phyloP scores from a whole-genome alignment of 2,888 invertebrate genomes.

The Nasonovia ribisnigri region DNA sequence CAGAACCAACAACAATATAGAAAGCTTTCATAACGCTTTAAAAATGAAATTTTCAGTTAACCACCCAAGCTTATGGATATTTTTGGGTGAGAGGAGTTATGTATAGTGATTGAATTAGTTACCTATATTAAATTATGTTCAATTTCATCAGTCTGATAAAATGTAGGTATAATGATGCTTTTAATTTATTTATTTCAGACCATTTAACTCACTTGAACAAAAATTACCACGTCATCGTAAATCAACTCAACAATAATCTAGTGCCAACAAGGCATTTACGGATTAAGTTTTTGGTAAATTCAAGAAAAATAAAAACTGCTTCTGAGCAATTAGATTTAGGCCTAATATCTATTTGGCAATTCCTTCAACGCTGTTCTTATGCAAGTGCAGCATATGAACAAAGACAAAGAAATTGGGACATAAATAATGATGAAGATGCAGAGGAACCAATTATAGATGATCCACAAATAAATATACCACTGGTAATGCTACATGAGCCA shows the following conservation, averaged over 20 bases:
- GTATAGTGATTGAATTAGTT: not conserved
- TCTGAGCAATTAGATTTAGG: not conserved
- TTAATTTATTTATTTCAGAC: not conserved
- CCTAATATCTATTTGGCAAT: not conserved
- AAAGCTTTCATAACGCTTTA: not conserved
- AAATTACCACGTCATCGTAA: not conserved
- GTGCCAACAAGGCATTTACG: not conserved
- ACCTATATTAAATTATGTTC: not conserved
- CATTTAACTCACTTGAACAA: not conserved
- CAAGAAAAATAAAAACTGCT: not conserved
- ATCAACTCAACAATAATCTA: not conserved
- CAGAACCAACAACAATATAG: not conserved
- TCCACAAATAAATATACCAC: not conserved
- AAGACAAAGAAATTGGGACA: not conserved
- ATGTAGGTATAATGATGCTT: not conserved
- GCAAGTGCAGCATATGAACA: not conserved
- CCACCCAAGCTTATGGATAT: not conserved
- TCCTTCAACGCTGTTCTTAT: not conserved
- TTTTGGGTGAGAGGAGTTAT: not conserved
- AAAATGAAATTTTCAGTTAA: not conserved
- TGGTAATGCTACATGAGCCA: too few relatives aligned
- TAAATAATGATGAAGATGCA: not conserved
- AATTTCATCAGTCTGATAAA: not conserved
- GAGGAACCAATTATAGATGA: not conserved
- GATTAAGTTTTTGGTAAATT: not conserved